Conservation (phyloP, 2,888 invertebrate species). For the Protophormia terraenovae region DNA sequence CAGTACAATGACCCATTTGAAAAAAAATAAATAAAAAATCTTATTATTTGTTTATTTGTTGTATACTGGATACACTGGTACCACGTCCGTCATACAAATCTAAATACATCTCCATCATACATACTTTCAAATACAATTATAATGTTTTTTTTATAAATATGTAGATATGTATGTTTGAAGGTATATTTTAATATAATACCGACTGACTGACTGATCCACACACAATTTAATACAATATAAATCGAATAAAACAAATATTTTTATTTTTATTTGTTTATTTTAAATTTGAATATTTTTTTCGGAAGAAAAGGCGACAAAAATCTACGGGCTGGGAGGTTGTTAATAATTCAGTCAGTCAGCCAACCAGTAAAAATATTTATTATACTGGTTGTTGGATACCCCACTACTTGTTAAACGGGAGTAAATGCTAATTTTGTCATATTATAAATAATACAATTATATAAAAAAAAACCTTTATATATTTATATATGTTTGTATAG, state of each 20-base stretch:
- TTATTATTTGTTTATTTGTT: neutral
- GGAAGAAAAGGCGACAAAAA: neutral
- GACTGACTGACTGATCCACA: neutral
- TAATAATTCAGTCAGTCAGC: neutral
- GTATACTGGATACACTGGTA: constrained; percentile 42
- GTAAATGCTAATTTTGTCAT: constrained; percentile 17
- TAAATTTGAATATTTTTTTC: neutral
- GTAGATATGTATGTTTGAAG: neutral
- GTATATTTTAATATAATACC: neutral
- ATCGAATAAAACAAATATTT: constrained; percentile 26
- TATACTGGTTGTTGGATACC: neutral
- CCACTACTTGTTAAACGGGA: constrained; percentile 24
- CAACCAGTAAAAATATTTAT: neutral
- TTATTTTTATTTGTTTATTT: neutral
- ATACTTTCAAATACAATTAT: constrained; percentile 28
- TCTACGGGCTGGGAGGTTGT: neutral
- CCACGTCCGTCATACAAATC: constrained; percentile 14
- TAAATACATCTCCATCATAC: constrained; percentile 34
- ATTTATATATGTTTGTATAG: neutral
- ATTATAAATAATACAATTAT: neutral
- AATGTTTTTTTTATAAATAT: no score
- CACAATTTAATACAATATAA: constrained; percentile 12
- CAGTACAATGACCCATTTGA: constrained; percentile 79
- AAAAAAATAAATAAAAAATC: neutral
- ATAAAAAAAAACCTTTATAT: neutral